Conservation (phyloP, 37 sponge, comb jelly and placozoan genomes). For the Aplysina aerophoba region DNA sequence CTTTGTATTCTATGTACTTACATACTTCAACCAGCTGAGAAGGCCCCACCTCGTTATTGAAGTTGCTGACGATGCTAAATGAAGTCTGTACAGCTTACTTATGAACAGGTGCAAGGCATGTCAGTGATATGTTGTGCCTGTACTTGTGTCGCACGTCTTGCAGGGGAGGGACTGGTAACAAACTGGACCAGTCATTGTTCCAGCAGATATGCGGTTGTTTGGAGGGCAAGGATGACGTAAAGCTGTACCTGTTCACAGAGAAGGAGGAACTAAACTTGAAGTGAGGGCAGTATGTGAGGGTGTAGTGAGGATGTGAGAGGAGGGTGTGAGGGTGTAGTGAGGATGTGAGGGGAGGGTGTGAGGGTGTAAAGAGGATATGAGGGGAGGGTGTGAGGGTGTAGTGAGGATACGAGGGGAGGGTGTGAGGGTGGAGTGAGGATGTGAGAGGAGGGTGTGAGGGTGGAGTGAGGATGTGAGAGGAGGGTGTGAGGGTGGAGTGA, state of each 20-base stretch:
- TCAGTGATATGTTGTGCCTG: too few species aligned
- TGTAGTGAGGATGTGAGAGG: too few species aligned
- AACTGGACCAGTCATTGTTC: constrained; percentile 62
- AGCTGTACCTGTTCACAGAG: constrained; percentile 75
- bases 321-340: not conserved
- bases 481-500: not conserved
- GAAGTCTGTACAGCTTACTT: too few species aligned
- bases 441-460: not conserved
- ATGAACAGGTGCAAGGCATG: too few species aligned
- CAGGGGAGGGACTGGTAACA: constrained; percentile 9
- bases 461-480: not conserved
- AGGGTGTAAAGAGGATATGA: not conserved
- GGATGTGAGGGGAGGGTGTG: not conserved
- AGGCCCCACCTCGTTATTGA: too few species aligned
- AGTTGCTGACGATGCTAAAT: too few species aligned
- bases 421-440: not conserved
- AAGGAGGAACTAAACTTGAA: constrained; percentile 31
- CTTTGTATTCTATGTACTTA: too few species aligned
- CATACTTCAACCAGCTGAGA: too few species aligned
- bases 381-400: not conserved
- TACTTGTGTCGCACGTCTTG: not conserved
- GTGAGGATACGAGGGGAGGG: not conserved
- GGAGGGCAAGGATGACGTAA: constrained; percentile 15
- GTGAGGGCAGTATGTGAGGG: not conserved
- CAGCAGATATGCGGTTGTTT: constrained; percentile 66